Evolutionary conservation across 2,888 invertebrate genomes (phyloP), one percentile per base, ranked within the genome.

Genomic region (Cordilura impudica): DNA sequence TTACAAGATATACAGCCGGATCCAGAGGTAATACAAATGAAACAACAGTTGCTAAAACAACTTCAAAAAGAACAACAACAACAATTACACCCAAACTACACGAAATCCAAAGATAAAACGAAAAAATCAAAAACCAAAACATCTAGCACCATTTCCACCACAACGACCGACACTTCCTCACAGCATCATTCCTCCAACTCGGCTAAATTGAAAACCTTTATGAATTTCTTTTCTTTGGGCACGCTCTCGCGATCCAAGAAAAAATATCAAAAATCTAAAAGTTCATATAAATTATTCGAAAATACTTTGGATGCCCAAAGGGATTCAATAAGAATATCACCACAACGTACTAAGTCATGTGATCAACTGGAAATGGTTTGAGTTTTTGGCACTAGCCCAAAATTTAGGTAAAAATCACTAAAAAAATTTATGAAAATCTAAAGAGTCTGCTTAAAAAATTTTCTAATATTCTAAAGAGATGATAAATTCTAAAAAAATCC

Each of bases 21-120:
- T 82, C 87, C 89, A 12, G 88, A 88, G 76, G 87, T 87, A 3
- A 85, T 88, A n/a, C 84, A 85, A 80, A 87, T 88, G 87, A 86
- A 88, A 43, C 82, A 85, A 26, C 75, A 83, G 10, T 61, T 86
- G 65, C 61, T 82, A 2, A 82, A 31, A 61, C 83, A 16, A 66
- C 80, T 16, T 72, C 58, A 80, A 66, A 5, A 83, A n/a, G n/a
- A n/a, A 82, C 29, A 79, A 81, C 35, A 78, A 76, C 31, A 73
- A 45, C 61, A 83, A 81, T 39, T 39, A n/a, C n/a, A 18, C 43
- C n/a, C 12, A 31, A 6, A 39, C 35, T 21, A 47, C 39, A 35
- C 18, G 21, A 76, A 76, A 63, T 0, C 45, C 82, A 67, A 79
- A 78, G 21, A 81, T 3, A 87, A 83, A 66, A 19, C 56, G 10